These are phyloP conservation scores for Tetrapedia diversipes DNA, from an alignment of 2,888 invertebrate genomes.

Conservation along the genomic window DNA sequence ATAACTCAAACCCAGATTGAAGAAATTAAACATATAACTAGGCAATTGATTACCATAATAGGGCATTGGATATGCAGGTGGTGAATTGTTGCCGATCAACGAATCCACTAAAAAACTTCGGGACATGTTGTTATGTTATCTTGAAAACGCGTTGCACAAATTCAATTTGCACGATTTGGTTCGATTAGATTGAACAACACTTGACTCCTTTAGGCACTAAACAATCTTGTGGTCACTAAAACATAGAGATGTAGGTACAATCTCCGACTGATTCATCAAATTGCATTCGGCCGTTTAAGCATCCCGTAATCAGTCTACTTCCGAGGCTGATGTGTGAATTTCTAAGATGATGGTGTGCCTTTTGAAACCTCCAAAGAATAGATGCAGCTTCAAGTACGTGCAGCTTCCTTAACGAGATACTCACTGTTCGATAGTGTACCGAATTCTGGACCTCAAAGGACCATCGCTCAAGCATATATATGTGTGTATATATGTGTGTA, in stretches of 20 bases:
- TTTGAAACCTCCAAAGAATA: too few species aligned
- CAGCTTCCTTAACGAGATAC: too few species aligned
- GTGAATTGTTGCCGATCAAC: constrained; percentile 87
- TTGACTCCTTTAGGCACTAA: constrained; percentile 30
- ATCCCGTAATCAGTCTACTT: neutral
- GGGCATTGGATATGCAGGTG: constrained; percentile 83
- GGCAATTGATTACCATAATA: constrained; percentile 82
- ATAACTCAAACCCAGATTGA: constrained; percentile 79
- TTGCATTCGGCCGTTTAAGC: constrained; percentile 8
- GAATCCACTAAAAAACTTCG: constrained; percentile 93
- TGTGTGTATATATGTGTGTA: too few species aligned
- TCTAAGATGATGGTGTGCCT: neutral
- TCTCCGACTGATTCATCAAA: constrained; percentile 35
- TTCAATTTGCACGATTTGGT: neutral
- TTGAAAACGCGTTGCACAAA: neutral
- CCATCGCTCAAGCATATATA: constrained; percentile 71
- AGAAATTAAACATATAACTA: constrained; percentile 81
- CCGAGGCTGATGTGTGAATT: neutral
- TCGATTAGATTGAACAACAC: constrained; percentile 19
- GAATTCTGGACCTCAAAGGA: constrained; percentile 71
- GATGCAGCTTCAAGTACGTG: too few species aligned
- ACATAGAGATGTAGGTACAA: neutral
- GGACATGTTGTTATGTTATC: constrained; percentile 86
- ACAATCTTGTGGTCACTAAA: constrained; percentile 33
- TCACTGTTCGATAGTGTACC: constrained; percentile 66